Conservation (phyloP, 2,113 vertebrate genomes). For the Atractosteus spatula region DNA sequence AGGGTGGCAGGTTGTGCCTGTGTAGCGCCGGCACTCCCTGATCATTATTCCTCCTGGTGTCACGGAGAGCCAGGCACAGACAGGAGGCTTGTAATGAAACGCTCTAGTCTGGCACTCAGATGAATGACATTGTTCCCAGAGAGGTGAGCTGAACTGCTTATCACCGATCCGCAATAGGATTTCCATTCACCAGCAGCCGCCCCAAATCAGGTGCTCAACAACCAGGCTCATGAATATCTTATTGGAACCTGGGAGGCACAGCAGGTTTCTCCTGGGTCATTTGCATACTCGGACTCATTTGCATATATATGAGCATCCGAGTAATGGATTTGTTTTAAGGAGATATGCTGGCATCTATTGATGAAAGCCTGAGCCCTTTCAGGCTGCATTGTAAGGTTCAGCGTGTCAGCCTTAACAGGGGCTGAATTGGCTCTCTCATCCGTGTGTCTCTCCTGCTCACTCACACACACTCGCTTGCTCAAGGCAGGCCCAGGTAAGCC, state of each 20-base stretch:
- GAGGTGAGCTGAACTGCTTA: constrained; percentile 9
- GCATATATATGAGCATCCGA: constrained; percentile 12
- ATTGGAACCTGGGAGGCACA: constrained; percentile 2
- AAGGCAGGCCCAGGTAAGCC: background rate
- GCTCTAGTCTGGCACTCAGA: constrained; percentile 5
- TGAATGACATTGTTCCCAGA: constrained; percentile 11
- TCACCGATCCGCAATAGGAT: constrained; percentile 5
- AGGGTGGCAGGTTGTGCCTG: background rate
- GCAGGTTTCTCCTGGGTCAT: constrained; percentile 2
- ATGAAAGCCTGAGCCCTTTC: background rate
- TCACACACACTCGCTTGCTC: background rate
- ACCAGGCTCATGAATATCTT: constrained; percentile 10
- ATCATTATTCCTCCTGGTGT: constrained; percentile 5
- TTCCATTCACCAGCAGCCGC: constrained; percentile 1
- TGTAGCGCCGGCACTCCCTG: background rate
- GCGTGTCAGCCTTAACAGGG: background rate
- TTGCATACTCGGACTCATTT: constrained; percentile 1
- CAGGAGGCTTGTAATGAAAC: constrained; percentile 6
- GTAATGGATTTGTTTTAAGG: constrained; percentile 14
- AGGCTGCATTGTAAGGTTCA: background rate
- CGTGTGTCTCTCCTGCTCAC: background rate
- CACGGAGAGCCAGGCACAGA: background rate
- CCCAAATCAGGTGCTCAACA: constrained; percentile 4
- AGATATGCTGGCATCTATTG: background rate
- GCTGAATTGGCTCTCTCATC: background rate